These are phyloP conservation scores for Umimayanthus kanabou DNA, from an alignment of 92 coral and sea anemone genomes.

Conservation along the genomic window DNA sequence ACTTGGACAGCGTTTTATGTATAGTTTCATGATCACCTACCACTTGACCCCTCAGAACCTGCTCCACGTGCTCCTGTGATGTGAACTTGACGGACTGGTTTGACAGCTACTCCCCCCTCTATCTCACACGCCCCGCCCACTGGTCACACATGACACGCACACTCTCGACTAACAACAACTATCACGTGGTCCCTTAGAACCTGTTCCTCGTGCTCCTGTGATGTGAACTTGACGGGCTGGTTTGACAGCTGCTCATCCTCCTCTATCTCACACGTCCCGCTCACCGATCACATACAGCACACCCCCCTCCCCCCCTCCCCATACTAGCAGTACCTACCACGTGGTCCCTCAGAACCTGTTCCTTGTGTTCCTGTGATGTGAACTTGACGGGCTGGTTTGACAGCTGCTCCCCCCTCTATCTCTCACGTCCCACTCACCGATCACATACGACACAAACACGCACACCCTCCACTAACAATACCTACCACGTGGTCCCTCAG, in stretches of 20 bases:
- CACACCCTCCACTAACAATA: background rate
- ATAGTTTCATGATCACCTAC: conserved; percentile 35
- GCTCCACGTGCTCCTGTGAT: conserved; percentile 83
- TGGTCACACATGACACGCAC: too few relatives aligned
- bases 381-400: conserved; percentile 68
- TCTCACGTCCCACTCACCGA: too few relatives aligned
- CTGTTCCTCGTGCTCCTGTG: conserved; percentile 84
- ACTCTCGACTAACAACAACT: conserved; percentile 20
- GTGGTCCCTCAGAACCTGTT: conserved; percentile 70
- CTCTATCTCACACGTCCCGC: background rate
- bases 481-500: conserved; percentile 80
- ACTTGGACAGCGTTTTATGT: too few relatives aligned
- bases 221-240: conserved; percentile 72
- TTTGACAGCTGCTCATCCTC: conserved; percentile 64
- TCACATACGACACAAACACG: too few relatives aligned
- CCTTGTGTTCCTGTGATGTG: conserved; percentile 76
- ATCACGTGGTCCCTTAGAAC: conserved; percentile 71
- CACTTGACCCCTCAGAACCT: conserved; percentile 65
- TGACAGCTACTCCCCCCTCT: conserved; percentile 57
- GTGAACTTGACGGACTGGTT: conserved; percentile 71
- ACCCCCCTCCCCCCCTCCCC: background rate
- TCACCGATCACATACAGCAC: too few relatives aligned
- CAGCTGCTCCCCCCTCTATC: conserved; percentile 58
- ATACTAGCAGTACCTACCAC: conserved; percentile 56
- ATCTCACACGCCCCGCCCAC: background rate